These are phyloP conservation scores for Marasmarcha lunaedactyla DNA, from an alignment of 2,888 invertebrate genomes.

Conservation along the genomic window DNA sequence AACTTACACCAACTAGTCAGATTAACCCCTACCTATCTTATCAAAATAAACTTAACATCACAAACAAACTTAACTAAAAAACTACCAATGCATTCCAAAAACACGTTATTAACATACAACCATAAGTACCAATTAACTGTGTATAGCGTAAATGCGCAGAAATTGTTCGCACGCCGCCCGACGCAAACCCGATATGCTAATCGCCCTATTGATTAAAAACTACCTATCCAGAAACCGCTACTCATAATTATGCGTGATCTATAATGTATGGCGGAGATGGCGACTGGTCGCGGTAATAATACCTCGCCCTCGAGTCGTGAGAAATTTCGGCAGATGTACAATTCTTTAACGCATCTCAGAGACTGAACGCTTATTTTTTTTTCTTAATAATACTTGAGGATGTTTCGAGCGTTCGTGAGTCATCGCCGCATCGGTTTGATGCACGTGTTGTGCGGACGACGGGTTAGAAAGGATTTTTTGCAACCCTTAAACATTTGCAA, in stretches of 20 bases:
- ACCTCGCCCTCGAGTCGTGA: slow-evolving; percentile 60
- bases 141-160: slow-evolving; percentile 6
- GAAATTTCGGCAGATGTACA: slow-evolving; percentile 72
- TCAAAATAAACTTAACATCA: too few relatives aligned
- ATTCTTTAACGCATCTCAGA: slow-evolving; percentile 63
- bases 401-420: slow-evolving; percentile 51
- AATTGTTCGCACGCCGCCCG: slow-evolving; percentile 23
- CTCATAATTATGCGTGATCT: slow-evolving; percentile 53
- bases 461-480: slow-evolving; percentile 67
- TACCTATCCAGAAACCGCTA: background rate
- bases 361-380: slow-evolving; percentile 62
- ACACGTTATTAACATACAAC: too few relatives aligned
- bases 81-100: too few relatives aligned
- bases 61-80: too few relatives aligned
- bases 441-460: slow-evolving; percentile 62
- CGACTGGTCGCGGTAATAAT: slow-evolving; percentile 54
- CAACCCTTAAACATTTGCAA: slow-evolving; percentile 56
- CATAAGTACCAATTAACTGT: slow-evolving; percentile 6
- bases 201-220: slow-evolving; percentile 44
- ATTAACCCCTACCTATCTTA: too few relatives aligned
- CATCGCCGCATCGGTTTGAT: slow-evolving; percentile 47
- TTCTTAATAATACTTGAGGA: slow-evolving; percentile 55
- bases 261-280: slow-evolving; percentile 48
- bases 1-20: too few relatives aligned
- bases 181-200: slow-evolving; percentile 52